Percentiles rank a stretch among this genome's conserved stretches.
Conservation (phyloP, 2,797 vertebrate genomes). For the Mormyrus hasselquistii region DNA sequence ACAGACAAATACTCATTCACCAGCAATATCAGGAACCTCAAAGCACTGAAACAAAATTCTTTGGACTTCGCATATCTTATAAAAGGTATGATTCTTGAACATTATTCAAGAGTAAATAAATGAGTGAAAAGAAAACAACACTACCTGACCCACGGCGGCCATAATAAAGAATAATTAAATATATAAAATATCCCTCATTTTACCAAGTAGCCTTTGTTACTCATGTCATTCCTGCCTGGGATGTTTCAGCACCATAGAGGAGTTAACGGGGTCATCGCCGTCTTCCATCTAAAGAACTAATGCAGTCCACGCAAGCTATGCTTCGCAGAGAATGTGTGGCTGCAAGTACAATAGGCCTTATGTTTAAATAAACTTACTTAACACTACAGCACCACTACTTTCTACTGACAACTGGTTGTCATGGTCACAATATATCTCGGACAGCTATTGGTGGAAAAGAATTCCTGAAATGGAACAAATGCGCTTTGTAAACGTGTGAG, state of each 20-base stretch:
- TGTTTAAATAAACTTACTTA: neutral
- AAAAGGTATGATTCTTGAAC: slow-evolving; percentile 47
- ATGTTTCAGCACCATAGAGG: slow-evolving; percentile 21
- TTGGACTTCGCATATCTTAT: slow-evolving; percentile 59
- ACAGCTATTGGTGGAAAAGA: slow-evolving; percentile 9
- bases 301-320: neutral
- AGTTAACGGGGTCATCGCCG: neutral
- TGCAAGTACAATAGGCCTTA: neutral
- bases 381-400: slow-evolving; percentile 2
- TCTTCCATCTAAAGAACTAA: neutral
- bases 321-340: neutral
- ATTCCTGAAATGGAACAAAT: slow-evolving; percentile 8
- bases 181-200: slow-evolving; percentile 4
- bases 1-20: slow-evolving; percentile 31
- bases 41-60: slow-evolving; percentile 46
- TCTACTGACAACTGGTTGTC: neutral
- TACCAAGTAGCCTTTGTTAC: slow-evolving; percentile 10
- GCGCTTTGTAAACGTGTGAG: neutral
- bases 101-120: slow-evolving; percentile 39
- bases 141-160: slow-evolving; percentile 29
- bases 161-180: slow-evolving; percentile 17
- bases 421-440: neutral
- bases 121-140: slow-evolving; percentile 24
- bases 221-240: slow-evolving; percentile 1
- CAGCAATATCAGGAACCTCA: slow-evolving; percentile 40